Evolutionary conservation across 2,888 invertebrate species (phyloP).

Genomic region (Hipparchia semele): DNA sequence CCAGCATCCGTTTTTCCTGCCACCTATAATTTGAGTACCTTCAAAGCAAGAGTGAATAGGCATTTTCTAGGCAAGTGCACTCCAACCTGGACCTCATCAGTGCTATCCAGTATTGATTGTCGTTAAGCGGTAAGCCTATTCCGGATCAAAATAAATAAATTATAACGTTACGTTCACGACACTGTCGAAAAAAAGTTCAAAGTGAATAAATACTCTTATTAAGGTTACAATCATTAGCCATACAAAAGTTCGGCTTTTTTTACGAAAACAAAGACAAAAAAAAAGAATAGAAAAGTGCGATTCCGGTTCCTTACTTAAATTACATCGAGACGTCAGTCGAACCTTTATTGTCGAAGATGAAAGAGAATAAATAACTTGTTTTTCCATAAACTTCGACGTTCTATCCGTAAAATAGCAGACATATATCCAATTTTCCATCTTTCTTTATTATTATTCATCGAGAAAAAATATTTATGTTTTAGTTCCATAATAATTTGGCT

Average conservation of each 20-base stretch:
- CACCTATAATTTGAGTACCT: no score
- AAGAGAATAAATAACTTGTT: slow-evolving; percentile 23
- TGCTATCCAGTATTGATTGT: no score
- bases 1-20: no score
- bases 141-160: no score
- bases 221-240: no score
- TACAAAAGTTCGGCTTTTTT: slow-evolving; percentile 9
- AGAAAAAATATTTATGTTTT: slow-evolving; percentile 1
- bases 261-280: slow-evolving; percentile 10
- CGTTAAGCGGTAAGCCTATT: no score
- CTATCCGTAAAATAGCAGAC: slow-evolving; percentile 4
- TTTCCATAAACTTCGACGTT: slow-evolving; percentile 15
- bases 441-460: slow-evolving; percentile 18
- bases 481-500: background rate
- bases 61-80: no score
- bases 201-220: no score
- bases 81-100: no score
- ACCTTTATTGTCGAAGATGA: slow-evolving; percentile 23
- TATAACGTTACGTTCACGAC: no score
- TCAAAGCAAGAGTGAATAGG: no score
- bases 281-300: slow-evolving; percentile 5
- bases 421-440: slow-evolving; percentile 17
- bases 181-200: no score
- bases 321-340: background rate
- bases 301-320: slow-evolving; percentile 12